A percentile compares a stretch with the other conserved stretches of the same genome.
Conservation (phyloP, 1,140 invertebrate genomes). For the Frieseomelitta varia region DNA sequence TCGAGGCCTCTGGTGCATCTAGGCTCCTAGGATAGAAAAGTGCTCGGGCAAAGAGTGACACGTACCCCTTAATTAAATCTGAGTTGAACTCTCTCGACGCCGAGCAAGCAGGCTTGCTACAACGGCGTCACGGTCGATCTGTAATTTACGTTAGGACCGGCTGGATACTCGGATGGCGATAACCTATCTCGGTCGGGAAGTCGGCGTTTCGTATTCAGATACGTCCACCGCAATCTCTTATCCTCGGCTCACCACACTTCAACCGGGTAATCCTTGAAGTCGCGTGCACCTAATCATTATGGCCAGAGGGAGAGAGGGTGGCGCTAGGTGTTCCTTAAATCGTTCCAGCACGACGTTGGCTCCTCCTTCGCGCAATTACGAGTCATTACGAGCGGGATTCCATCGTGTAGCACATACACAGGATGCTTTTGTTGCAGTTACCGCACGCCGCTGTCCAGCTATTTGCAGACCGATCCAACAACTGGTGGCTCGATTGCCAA, state of each 20-base stretch:
- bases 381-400: conserved; percentile 66
- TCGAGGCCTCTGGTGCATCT: neutral
- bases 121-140: conserved; percentile 36
- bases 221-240: conserved; percentile 53
- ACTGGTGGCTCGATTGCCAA: neutral
- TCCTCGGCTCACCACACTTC: conserved; percentile 50
- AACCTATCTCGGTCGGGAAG: conserved; percentile 27
- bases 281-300: conserved; percentile 68
- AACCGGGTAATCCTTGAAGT: conserved; percentile 60
- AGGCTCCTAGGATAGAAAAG: neutral
- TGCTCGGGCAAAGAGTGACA: conserved; percentile 36
- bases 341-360: conserved; percentile 64
- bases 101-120: neutral
- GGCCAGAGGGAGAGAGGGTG: conserved; percentile 31
- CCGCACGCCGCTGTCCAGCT: conserved; percentile 21
- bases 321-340: conserved; percentile 68
- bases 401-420: conserved; percentile 39
- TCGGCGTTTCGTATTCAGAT: conserved; percentile 51
- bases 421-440: conserved; percentile 10
- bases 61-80: conserved; percentile 70
- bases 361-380: conserved; percentile 68
- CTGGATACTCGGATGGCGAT: conserved; percentile 37
- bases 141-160: conserved; percentile 16
- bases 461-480: conserved; percentile 25
- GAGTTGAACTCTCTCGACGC: conserved; percentile 28